Evolutionary conservation across 1,140 invertebrate species (phyloP), one percentile per base, ranked within the genome.

Genomic region (Temnothorax curvispinosus): DNA sequence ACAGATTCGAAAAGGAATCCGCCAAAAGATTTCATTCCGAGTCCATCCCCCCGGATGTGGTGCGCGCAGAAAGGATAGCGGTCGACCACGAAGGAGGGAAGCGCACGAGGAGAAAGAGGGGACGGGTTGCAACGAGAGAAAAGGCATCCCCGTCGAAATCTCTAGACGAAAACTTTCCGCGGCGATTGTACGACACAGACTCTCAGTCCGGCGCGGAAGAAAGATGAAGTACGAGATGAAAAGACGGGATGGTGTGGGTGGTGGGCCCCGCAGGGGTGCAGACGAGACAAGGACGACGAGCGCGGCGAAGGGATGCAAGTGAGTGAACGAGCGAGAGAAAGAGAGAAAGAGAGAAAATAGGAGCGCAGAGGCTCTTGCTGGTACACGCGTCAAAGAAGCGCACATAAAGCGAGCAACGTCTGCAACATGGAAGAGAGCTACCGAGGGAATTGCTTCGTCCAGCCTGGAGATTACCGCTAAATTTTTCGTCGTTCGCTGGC

Each of bases 381-480:
- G 89, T 76, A 88, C 82, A 88, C 65, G 86, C 89, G 88, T 93
- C 90, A 92, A 94, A 93, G 92, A 91, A 88, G 85, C 88, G 89
- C 89, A 89, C 92, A 93, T 92, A 93, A 93, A 94, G 90, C 93
- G 93, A 93, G 90, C 92, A 93, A 81, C 91, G 75, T 92, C 85
- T 88, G 86, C 62, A 69, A 62, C 32, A 56, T 67, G 64, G 32
- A 88, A 78, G 78, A 78, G 78, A 80, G 85, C 69, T 35, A 82
- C 74, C 88, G 67, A 86, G 88, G 85, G 90, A 93, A 93, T 94
- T 93, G 91, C 90, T 87, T 85, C 82, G 88, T 90, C 87, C 89
- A 56, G 85, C 82, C 86, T 72, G 84, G 90, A 92, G 92, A 92
- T 92, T 94, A 93, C 89, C 89, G 90, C 84, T 93, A 91, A 94